Base-by-base conservation (phyloP, 2,888 invertebrate species). In the Hofmannophila pseudospretella region DNA sequence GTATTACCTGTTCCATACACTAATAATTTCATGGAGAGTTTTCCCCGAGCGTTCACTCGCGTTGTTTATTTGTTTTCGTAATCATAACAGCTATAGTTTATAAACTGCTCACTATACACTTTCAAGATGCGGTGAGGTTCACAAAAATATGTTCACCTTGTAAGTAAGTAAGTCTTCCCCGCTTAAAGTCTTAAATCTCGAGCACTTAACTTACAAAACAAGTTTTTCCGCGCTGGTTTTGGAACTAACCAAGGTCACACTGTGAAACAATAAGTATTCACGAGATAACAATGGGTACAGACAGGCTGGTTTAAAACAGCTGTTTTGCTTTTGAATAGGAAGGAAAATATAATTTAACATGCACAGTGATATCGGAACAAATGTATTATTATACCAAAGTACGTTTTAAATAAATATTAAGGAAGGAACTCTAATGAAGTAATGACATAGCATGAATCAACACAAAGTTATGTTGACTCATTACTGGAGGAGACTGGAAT, bases 1-100 rank as follows among this genome's bases (percentile, higher is more conserved):
- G 60, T 67, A 65, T 64, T 62, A 61, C 57, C 58, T 49, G 49
- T 45, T 51, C 42, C 47, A 45, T 44, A 43, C 37, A 38, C 22
- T 31, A n/a, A n/a, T n/a, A n/a, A 13, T 22, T 32, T n/a, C 8
- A 7, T 13, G 12, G 30, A 9, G 8, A 12, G 12, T 30, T 8
- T 30, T 16, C 3, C 4, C n/a, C 23, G n/a, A 23, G n/a, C n/a
- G 23, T n/a, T 23, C 23, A 23, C 30, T 7, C 30, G 5, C 30
- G 16, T 12, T 16, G 30, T 16, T 30, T 30, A 9, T 30, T 16
- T 30, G n/a, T 30, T 3, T 12, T 16, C 9, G 9, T 16, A n/a
- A 12, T 7, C 12, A 27, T 27, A 12, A 12, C n/a, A 10, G n/a
- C n/a, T 9, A n/a, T 23, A 32, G 12, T 32, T 20, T 23, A 30